Evolutionary conservation across 2,797 vertebrate species (phyloP).

Genomic region (Galaxias olidus): DNA sequence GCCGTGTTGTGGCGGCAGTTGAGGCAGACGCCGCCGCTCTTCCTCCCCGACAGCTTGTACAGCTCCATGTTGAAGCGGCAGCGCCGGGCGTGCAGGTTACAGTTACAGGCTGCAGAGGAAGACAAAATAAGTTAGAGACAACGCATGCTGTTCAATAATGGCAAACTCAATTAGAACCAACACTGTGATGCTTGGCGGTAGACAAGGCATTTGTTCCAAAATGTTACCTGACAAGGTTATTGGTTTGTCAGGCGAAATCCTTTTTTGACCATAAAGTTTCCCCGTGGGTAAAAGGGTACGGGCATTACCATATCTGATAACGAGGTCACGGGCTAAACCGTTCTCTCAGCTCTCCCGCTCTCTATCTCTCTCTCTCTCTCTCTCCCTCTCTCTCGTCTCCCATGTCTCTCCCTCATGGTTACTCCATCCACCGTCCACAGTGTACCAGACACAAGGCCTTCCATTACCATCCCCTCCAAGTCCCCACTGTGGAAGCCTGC

Average conservation of each 20-base stretch:
- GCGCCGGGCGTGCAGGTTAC: conserved; percentile 92
- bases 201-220: not conserved
- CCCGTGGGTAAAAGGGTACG: conserved; percentile 3
- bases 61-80: conserved; percentile 99
- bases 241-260: not conserved
- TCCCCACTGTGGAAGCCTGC: conserved; percentile 42
- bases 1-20: conserved; percentile 97
- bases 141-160: too few relatives aligned
- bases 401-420: not conserved
- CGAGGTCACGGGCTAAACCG: conserved; percentile 32
- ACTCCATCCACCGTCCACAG: conserved; percentile 7
- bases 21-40: conserved; percentile 93
- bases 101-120: conserved; percentile 85
- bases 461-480: conserved; percentile 43
- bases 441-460: conserved; percentile 37
- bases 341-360: not conserved
- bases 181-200: too few relatives aligned
- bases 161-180: too few relatives aligned
- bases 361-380: conserved; percentile 10
- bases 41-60: conserved; percentile 92
- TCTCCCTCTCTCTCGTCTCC: not conserved
- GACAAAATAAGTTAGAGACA: conserved; percentile 11
- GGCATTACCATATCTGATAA: conserved; percentile 23
- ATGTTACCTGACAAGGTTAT: not conserved
- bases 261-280: conserved; percentile 8